Evolutionary conservation across 1,140 invertebrate genomes (phyloP).

Genomic region (Xylocopa sonorina): DNA sequence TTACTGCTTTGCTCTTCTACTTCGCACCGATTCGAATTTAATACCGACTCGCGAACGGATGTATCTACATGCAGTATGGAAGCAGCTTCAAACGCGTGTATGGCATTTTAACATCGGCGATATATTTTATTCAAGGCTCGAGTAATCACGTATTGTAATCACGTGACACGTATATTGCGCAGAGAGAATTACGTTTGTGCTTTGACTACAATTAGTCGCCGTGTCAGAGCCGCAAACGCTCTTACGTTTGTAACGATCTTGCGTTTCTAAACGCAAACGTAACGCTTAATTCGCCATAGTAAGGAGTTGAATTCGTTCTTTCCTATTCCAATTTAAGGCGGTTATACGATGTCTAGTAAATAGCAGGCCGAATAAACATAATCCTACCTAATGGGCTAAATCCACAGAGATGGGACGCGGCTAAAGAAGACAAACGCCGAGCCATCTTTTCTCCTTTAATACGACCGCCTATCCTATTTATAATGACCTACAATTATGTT

Average conservation of each 20-base stretch:
- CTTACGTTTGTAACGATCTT: too few relatives aligned
- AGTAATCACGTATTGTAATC: too few relatives aligned
- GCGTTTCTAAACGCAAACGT: too few relatives aligned
- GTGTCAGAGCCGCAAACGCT: neutral
- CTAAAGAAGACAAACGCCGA: constrained; percentile 51
- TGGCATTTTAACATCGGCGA: too few relatives aligned
- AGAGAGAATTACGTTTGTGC: neutral
- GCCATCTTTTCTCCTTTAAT: constrained; percentile 23
- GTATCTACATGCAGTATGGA: too few relatives aligned
- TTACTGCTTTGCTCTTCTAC: neutral
- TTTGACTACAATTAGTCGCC: constrained; percentile 31
- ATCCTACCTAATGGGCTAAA: constrained; percentile 38
- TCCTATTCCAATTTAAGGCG: neutral
- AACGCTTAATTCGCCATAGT: constrained; percentile 13
- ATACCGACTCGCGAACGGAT: neutral
- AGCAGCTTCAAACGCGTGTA: too few relatives aligned
- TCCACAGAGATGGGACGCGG: constrained; percentile 30
- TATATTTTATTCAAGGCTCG: too few relatives aligned
- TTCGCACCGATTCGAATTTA: neutral
- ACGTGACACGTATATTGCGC: too few relatives aligned
- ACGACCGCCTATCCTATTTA: too few relatives aligned
- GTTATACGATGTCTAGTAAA: constrained; percentile 20
- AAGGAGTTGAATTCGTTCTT: constrained; percentile 4
- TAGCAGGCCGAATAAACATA: constrained; percentile 31
- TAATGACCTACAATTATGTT: too few relatives aligned